A percentile compares a stretch with the other conserved stretches of the same genome.
Evolutionary conservation across 2,113 vertebrate genomes (phyloP).

Genomic region (Rhipidura dahli): DNA sequence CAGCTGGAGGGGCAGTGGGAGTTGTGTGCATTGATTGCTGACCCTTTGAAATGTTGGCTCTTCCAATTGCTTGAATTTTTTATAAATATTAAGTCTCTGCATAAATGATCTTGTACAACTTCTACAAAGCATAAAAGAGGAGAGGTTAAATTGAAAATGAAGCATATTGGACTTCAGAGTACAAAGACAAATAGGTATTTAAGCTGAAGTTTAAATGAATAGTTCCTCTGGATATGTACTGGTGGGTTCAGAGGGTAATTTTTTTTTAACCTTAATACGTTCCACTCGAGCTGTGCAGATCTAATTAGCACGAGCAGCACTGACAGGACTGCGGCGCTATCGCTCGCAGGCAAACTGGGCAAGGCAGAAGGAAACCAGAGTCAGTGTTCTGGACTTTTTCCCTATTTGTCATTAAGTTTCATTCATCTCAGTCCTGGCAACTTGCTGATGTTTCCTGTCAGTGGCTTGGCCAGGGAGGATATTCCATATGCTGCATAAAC

Average conservation of each 20-base stretch:
- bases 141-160: conserved; percentile 36
- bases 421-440: background rate
- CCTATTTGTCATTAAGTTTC: background rate
- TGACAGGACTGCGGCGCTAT: background rate
- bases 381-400: background rate
- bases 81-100: background rate
- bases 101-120: background rate
- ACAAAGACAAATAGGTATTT: conserved; percentile 12
- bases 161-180: conserved; percentile 2
- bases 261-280: background rate
- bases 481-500: background rate
- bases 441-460: background rate
- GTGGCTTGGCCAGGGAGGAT: background rate
- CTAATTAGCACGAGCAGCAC: background rate
- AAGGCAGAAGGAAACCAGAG: background rate
- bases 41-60: background rate
- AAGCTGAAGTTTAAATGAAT: conserved; percentile 24
- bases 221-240: background rate
- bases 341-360: background rate
- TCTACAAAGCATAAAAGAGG: background rate
- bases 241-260: conserved; percentile 5
- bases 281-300: background rate
- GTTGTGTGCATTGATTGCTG: background rate
- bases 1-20: rapidly evolving
- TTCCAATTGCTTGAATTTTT: background rate